Evolutionary conservation across 1,140 invertebrate genomes (phyloP), one percentile per base, ranked within the genome.

Genomic region (Drosophila insularis): DNA sequence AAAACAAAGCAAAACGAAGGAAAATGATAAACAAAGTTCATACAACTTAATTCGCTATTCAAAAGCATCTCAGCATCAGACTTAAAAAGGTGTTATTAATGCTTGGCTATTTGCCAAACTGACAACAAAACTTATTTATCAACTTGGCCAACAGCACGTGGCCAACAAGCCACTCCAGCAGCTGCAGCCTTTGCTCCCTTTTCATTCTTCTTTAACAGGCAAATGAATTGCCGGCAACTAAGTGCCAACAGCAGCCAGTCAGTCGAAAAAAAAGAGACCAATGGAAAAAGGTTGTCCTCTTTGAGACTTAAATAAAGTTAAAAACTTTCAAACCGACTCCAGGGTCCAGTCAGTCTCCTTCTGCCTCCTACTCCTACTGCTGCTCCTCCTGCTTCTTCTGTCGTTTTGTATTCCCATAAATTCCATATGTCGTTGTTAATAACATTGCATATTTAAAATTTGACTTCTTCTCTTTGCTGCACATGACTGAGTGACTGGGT

Each of bases 11-110:
- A 13, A 27, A 27, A 5, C 27, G 5, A 27, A 27, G 6, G 27
- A 27, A 17, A 14, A 13, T 2, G 11, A 39, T 37, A 11, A 37
- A 39, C 27, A 54, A 54, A 19, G 46, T 11, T 39, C 11, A 40
- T 19, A 50, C 23, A 50, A 60, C 64, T 60, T 78, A 71, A 78
- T 67, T 62, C 56, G 31, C 4, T 55, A 46, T 75, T 50, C 43
- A 50, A 10, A 77, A 77, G 73, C 61, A 50, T 60, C 66, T 68
- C 61, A 27, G 67, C 43, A 21, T 50, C 43, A 1, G 17, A 50
- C 17, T 50, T 81, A 78, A 81, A 76, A 81, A 78, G 79, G 79
- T 78, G 80, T 81, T 81, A 81, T 82, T 81, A 81, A 81, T 81
- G 80, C 74, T 53, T 75, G 62, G 65, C 80, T 71, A 78, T 82